Conservation (phyloP, 2,888 invertebrate genomes). For the Drosophila colorata region DNA sequence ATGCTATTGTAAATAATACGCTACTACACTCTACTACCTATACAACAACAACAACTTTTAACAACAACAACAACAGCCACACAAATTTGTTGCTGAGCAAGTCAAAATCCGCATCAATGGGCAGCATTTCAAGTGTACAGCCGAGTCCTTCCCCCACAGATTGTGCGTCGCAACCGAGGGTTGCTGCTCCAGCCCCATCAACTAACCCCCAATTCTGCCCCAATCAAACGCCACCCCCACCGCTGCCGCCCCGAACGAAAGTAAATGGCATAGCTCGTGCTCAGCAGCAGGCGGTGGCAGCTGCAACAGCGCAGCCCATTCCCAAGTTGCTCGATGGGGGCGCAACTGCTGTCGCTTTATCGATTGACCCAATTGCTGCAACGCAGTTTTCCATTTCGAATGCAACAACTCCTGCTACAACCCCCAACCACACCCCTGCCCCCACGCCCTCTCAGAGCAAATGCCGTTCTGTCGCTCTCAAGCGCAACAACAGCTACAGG, state of each 20-base stretch:
- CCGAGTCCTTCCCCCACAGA: conserved; percentile 62
- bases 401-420: conserved; percentile 36
- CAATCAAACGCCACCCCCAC: conserved; percentile 54
- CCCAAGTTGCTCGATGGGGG: neutral
- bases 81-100: conserved; percentile 55
- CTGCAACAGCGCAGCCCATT: conserved; percentile 19
- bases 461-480: conserved; percentile 85
- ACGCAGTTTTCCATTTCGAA: conserved; percentile 73
- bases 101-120: conserved; percentile 73
- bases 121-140: conserved; percentile 75
- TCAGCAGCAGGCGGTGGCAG: neutral
- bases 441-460: conserved; percentile 16
- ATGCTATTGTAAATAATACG: conserved; percentile 76
- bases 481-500: conserved; percentile 94
- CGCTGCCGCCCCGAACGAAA: conserved; percentile 73
- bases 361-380: conserved; percentile 82
- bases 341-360: conserved; percentile 45
- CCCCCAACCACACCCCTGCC: neutral
- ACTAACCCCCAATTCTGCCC: conserved; percentile 42
- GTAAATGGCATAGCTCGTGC: conserved; percentile 55
- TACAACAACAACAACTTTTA: conserved; percentile 37
- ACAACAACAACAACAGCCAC: conserved; percentile 42
- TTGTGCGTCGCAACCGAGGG: conserved; percentile 65
- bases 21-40: conserved; percentile 57
- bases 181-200: conserved; percentile 37